Conservation (phyloP, 2,888 invertebrate genomes). For the Amblyjoppa proteus region DNA sequence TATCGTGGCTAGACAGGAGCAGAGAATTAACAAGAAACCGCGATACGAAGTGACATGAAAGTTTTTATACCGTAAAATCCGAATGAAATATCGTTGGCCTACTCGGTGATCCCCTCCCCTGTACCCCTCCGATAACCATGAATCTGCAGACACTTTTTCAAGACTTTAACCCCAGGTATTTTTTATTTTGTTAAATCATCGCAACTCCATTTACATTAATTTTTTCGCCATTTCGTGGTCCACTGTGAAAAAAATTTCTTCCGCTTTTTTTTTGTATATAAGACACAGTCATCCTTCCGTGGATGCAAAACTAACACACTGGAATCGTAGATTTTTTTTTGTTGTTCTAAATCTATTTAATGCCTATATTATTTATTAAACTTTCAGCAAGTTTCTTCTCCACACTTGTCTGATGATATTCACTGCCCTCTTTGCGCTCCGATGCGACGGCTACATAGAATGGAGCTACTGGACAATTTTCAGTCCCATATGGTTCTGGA, state of each 20-base stretch:
- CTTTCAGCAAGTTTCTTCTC: constrained; percentile 97
- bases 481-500: constrained; percentile 99
- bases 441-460: constrained; percentile 94
- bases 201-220: not conserved
- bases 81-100: constrained; percentile 75
- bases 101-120: constrained; percentile 68
- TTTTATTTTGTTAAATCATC: constrained; percentile 48
- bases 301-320: not conserved
- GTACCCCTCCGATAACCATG: constrained; percentile 86
- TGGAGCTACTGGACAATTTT: constrained; percentile 99
- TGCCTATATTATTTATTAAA: constrained; percentile 44
- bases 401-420: constrained; percentile 97
- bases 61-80: constrained; percentile 16
- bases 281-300: not conserved
- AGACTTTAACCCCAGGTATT: constrained; percentile 96
- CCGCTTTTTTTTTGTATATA: not conserved
- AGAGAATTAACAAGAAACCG: constrained; percentile 34
- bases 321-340: constrained; percentile 56
- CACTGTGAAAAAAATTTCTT: not conserved
- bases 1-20: constrained; percentile 17
- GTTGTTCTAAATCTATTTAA: constrained; percentile 56
- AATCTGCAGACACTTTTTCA: constrained; percentile 95
- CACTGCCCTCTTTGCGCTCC: constrained; percentile 95
- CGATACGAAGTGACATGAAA: constrained; percentile 44
- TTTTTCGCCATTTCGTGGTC: not conserved